Evolutionary conservation across 2,888 invertebrate species (phyloP).

Genomic region (Eulithis testata): DNA sequence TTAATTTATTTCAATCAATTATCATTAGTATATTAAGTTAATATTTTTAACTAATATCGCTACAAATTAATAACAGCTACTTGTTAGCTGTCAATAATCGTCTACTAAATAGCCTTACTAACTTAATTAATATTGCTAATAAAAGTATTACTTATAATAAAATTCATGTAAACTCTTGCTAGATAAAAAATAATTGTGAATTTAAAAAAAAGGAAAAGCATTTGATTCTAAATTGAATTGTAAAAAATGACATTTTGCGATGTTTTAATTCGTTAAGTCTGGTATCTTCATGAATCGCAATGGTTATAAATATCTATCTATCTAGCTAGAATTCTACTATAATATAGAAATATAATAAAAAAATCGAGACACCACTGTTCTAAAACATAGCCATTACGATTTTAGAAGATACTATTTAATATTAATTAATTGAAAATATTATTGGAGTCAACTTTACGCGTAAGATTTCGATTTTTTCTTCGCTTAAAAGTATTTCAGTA

Average conservation of each 20-base stretch:
- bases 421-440: slow-evolving; percentile 38
- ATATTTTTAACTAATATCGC: slow-evolving; percentile 52
- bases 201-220: slow-evolving; percentile 76
- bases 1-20: slow-evolving; percentile 16
- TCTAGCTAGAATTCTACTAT: slow-evolving; percentile 14
- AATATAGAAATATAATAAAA: slow-evolving; percentile 8
- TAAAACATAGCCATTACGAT: slow-evolving; percentile 20
- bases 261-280: slow-evolving; percentile 59
- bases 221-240: slow-evolving; percentile 82
- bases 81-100: slow-evolving; percentile 59
- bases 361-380: slow-evolving; percentile 19
- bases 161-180: slow-evolving; percentile 72
- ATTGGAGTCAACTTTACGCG: slow-evolving; percentile 35
- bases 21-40: neutral
- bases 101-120: slow-evolving; percentile 83
- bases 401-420: slow-evolving; percentile 20
- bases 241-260: slow-evolving; percentile 79
- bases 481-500: slow-evolving; percentile 37
- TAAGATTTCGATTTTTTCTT: slow-evolving; percentile 31
- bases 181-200: slow-evolving; percentile 77
- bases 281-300: slow-evolving; percentile 17
- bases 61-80: slow-evolving; percentile 54
- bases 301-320: slow-evolving; percentile 16
- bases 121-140: slow-evolving; percentile 73
- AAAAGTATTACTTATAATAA: slow-evolving; percentile 60